Base-by-base conservation (phyloP, 2,113 vertebrate species). In the Bubo scandiacus region DNA sequence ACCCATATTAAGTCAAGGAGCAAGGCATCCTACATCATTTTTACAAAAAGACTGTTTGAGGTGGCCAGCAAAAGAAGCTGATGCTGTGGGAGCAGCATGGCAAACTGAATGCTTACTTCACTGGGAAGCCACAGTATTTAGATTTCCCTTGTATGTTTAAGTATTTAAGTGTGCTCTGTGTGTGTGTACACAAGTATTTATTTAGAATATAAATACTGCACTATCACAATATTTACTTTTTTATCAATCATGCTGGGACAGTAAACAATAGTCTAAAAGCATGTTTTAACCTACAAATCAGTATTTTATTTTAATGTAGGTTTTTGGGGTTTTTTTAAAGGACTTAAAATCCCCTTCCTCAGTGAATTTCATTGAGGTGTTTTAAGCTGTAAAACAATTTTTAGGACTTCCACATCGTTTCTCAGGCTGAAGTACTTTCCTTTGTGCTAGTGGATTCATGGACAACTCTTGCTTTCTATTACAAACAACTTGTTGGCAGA, bases 261-360 rank as follows among this genome's bases (percentile, higher is more conserved):
- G 49, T 2, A 15, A n/a, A 89, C 16, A 49, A 20, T 7, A 22
- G 20, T 47, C 49, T 68, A 43, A 72, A 47, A n/a, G 5, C 5
- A 2, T 83, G 45, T 42, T 81, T 58, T 58, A 81, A 84, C 17
- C 45, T 83, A 29, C 5, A 40, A 40, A 89, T 7, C 15, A 42
- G 11, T 55, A 81, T 52, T 78, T 72, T 71, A 52, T 58, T n/a
- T 34, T 42, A 75, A 61, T 34, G 6, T 27, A 52, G 15, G 4
- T 43, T 27, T n/a, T 42, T 12, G 40, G 40, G 40, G 20, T 0
- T 0, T 6, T 16, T 72, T n/a, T 8, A 2, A 58, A 67, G 2
- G 27, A 63, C 26, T 88, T 20, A 68, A 85, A 88, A 93, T n/a
- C 18, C 5, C 40, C 14, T 85, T 73, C 54, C n/a, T 77, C 23